Conservation (phyloP, 1,140 invertebrate species). For the Bombus consobrinus region DNA sequence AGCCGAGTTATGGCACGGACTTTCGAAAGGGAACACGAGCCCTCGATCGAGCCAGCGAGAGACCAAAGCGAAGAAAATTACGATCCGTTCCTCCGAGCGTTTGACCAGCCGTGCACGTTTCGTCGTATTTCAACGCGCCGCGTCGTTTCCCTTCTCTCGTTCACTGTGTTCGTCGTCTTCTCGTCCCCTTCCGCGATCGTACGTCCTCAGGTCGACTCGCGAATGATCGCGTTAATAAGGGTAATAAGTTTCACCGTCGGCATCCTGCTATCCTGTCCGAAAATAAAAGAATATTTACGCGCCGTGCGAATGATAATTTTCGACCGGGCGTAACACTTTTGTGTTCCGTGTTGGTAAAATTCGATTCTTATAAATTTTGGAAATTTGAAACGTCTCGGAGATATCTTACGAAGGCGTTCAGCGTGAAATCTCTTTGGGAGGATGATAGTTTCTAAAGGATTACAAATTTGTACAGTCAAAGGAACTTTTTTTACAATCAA, state of each 20-base stretch:
- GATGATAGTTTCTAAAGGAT: not conserved
- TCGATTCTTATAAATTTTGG: constrained; percentile 13
- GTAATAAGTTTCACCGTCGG: constrained; percentile 26
- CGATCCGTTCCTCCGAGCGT: constrained; percentile 33
- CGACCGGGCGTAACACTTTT: constrained; percentile 11
- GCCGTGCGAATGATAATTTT: not conserved
- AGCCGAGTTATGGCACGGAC: constrained; percentile 55
- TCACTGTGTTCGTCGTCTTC: constrained; percentile 44
- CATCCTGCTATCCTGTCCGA: not conserved
- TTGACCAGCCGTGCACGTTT: constrained; percentile 6
- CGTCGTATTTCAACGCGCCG: constrained; percentile 37
- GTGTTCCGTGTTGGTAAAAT: not conserved
- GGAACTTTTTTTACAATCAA: too few species aligned
- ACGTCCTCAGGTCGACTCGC: constrained; percentile 20
- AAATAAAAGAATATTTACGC: constrained; percentile 30
- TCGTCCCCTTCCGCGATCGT: constrained; percentile 28
- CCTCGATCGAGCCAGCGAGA: constrained; percentile 37
- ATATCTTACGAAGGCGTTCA: not conserved
- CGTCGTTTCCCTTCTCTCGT: constrained; percentile 1
- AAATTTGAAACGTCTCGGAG: not conserved
- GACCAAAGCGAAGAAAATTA: constrained; percentile 63
- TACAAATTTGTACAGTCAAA: not conserved
- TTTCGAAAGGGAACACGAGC: constrained; percentile 64
- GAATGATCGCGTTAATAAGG: constrained; percentile 50
- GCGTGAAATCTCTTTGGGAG: not conserved